phyloP scores from a whole-genome alignment of 2,113 vertebrate species.

The Pangasianodon hypophthalmus region DNA sequence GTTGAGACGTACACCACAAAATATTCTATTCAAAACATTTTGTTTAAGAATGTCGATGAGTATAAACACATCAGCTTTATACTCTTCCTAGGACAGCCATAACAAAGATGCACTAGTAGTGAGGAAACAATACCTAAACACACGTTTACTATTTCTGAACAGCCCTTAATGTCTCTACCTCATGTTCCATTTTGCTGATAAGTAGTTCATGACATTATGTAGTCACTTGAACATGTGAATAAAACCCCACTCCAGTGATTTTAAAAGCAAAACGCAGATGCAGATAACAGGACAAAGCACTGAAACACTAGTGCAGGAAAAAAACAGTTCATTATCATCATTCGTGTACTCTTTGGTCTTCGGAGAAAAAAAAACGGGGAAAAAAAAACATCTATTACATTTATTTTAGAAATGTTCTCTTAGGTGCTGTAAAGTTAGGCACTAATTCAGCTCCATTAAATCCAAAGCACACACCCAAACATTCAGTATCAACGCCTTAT shows the following conservation, averaged over 20 bases:
- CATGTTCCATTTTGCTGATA: not conserved
- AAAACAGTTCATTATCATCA: not conserved
- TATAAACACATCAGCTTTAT: constrained; percentile 1
- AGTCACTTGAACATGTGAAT: not conserved
- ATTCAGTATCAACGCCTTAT: not conserved
- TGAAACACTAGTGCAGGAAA: not conserved
- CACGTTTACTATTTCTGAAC: constrained; percentile 12
- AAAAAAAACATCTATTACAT: not conserved
- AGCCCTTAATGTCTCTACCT: not conserved
- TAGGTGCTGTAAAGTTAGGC: not conserved
- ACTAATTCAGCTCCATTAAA: not conserved
- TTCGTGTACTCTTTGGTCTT: not conserved
- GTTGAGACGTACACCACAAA: not conserved
- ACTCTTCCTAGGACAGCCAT: constrained; percentile 1
- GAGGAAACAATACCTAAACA: constrained; percentile 38
- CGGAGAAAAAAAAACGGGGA: too few species aligned
- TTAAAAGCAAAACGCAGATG: not conserved
- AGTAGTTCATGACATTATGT: constrained; percentile 10
- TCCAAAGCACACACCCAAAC: not conserved
- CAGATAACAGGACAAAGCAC: not conserved
- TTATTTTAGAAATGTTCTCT: not conserved
- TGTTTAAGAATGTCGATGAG: not conserved
- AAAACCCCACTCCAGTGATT: not conserved
- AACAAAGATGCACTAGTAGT: constrained; percentile 45
- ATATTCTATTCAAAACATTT: not conserved